Conservation (phyloP, 2,888 invertebrate species). For the Hypomecis atomaria region DNA sequence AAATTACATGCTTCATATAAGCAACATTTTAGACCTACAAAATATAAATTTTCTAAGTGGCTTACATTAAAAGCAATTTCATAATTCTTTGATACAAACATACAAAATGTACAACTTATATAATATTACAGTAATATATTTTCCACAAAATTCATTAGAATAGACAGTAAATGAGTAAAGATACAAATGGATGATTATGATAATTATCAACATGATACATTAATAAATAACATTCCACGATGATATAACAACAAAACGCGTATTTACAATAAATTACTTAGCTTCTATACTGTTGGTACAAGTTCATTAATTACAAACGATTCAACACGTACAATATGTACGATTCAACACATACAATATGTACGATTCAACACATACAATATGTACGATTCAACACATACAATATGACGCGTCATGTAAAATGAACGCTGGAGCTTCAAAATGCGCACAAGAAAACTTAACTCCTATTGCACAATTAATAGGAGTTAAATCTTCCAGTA, state of each 20-base stretch:
- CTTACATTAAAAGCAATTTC: conserved; percentile 10
- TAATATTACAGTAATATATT: neutral
- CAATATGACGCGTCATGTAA: too few species aligned
- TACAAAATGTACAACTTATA: conserved; percentile 35
- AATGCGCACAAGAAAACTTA: too few species aligned
- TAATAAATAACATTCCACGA: conserved; percentile 65
- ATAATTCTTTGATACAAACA: conserved; percentile 37
- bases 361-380: too few species aligned
- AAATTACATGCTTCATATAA: too few species aligned
- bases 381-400: too few species aligned
- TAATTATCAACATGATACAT: conserved; percentile 56
- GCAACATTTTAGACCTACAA: neutral
- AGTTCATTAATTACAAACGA: conserved; percentile 23
- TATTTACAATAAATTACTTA: conserved; percentile 64
- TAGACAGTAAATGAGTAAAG: conserved; percentile 3
- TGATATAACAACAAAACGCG: conserved; percentile 54
- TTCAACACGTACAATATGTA: too few species aligned
- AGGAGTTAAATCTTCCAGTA: too few species aligned
- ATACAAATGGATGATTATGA: conserved; percentile 38
- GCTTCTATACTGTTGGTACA: conserved; percentile 46
- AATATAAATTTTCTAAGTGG: neutral
- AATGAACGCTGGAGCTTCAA: too few species aligned
- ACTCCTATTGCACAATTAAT: too few species aligned
- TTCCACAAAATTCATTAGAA: conserved; percentile 1
- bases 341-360: too few species aligned